Evolutionary conservation across 1,140 invertebrate genomes (phyloP), one percentile per base, ranked within the genome.

Genomic region (Aradophagus sp.): DNA sequence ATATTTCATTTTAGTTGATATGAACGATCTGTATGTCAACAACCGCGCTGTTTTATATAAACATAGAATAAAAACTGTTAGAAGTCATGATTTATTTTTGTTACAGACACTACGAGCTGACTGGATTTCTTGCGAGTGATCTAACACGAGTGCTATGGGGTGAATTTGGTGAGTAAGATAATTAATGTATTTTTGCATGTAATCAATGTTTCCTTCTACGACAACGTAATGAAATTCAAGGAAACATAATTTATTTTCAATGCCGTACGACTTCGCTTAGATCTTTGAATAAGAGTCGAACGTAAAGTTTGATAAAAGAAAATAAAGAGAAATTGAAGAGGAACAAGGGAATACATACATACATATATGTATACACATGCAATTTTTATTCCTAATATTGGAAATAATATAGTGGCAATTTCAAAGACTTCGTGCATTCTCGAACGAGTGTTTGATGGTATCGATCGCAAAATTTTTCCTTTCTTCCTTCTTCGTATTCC

Each of bases 141-240:
- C 10, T 5, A 10, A 38, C 7, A 14, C 5, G 15, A 27, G 20
- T 65, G 20, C 32, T 61, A 74, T 66, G 66, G 61, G 67, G 56
- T 69, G 71, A 78, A 74, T 56, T 66, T 48, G 52, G 59, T 72
- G 5, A 74, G 61, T 58, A 10, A 34, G 35, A 38, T 20, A 31
- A 44, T 50, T 13, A 29, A 19, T 35, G 35, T 23, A 26, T 56
- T 44, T 29, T 26, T 8, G 8, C 34, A 16, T 26, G 19, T 50
- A 45, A 45, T 45, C 19, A 41, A 44, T 36, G 16, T 42, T 52
- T 62, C 26, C n/a, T 45, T 26, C 36, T 44, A 61, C 10, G 27
- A 10, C 10, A 8, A 13, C 5, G 13, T 35, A 34, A 11, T 16
- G 23, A 12, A 5, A 13, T 23, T 12, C 5, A 34, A 42, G 6